Evolutionary conservation across 2,888 invertebrate species (phyloP), one percentile per base, ranked within the genome.

Genomic region (Sceliomorpha sp.): DNA sequence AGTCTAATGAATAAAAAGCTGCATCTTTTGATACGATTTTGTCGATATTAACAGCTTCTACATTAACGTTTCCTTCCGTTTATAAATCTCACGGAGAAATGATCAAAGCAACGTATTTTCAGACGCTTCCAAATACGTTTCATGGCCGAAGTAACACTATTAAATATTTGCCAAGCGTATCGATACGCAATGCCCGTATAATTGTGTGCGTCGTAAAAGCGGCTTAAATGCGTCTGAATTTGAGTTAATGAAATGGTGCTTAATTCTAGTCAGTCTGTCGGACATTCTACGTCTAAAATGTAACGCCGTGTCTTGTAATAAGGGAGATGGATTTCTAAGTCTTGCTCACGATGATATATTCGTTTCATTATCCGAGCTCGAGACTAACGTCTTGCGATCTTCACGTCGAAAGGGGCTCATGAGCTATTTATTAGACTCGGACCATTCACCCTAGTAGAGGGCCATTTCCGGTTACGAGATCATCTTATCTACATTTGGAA

Each of bases 301-400:
- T 40, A 58, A 59, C 55, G 63, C 44, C 55, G 60, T 72, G 64
- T 63, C 56, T 64, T 56, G 60, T 72, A 67, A 72, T 67, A 72
- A 62, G 42, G 56, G 47, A 37, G 62, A 70, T 50, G 66, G 59
- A 66, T 70, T 70, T 64, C 36, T 42, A 40, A 50, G 53, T 47
- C 48, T 26, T 12, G 48, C 44, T 63, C 69, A 34, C 29, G 34
- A 67, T 85, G 84, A 83, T 84, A 82, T 80, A 81, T 81, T 80
- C 80, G 77, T 81, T 83, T 84, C 80, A 81, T 82, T 84, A 82
- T 76, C 75, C 74, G 37, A 70, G 81, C 77, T 80, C 80, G 81
- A 73, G 51, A 42, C 60, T 51, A 71, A 40, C 67, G 55, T 63
- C 63, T 53, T 68, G 47, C 58, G 44, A 45, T 68, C 68, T 63